Percentiles rank a stretch among this genome's conserved stretches.
Conservation (phyloP, 2,888 invertebrate genomes). For the Ennomos erosarius region DNA sequence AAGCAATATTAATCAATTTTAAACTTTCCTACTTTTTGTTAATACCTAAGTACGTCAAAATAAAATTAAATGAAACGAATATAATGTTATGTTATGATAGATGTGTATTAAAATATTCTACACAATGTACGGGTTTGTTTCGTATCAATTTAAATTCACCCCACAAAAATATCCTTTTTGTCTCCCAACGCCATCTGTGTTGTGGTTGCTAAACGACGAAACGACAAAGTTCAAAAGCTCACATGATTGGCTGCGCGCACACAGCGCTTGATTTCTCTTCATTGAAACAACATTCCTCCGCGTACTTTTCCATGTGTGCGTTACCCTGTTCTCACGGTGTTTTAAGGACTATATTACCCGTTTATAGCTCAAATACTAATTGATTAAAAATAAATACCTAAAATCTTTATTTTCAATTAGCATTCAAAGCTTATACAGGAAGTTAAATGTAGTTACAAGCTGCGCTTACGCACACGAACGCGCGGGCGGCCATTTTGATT, state of each 20-base stretch:
- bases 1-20: too few relatives aligned
- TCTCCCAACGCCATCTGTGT: constrained; percentile 69
- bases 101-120: neutral
- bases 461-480: constrained; percentile 76
- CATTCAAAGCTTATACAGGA: constrained; percentile 44
- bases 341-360: constrained; percentile 41
- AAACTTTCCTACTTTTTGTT: too few relatives aligned
- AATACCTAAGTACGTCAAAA: too few relatives aligned
- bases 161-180: constrained; percentile 42
- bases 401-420: constrained; percentile 36
- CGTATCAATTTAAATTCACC: constrained; percentile 46
- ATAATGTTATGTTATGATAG: too few relatives aligned
- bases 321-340: constrained; percentile 73
- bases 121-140: neutral
- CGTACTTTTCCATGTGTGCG: constrained; percentile 77
- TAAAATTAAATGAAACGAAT: too few relatives aligned
- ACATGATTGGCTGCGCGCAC: constrained; percentile 66
- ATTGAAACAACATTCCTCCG: constrained; percentile 85
- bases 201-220: constrained; percentile 51
- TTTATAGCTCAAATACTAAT: constrained; percentile 64
- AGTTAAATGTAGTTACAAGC: constrained; percentile 56
- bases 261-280: constrained; percentile 82
- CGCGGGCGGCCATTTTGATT: constrained; percentile 83
- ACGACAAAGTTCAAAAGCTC: constrained; percentile 74
- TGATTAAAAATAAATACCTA: constrained; percentile 38